phyloP scores from a whole-genome alignment of 2,113 vertebrate genomes.

The Benitochromis conjunctus region DNA sequence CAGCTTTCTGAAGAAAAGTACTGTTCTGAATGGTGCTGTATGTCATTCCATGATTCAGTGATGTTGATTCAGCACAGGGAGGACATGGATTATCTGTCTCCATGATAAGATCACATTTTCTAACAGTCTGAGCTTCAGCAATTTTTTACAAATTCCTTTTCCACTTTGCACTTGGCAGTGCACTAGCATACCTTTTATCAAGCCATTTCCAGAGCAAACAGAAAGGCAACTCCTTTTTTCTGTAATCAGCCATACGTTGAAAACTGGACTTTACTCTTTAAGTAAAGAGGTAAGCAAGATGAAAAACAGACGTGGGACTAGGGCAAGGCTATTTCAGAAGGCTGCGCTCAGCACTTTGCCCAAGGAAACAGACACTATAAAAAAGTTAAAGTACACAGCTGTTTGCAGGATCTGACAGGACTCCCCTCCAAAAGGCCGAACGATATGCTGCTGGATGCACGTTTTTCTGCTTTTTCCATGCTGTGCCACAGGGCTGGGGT shows the following conservation, averaged over 20 bases:
- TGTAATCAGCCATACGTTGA: neutral
- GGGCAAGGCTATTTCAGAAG: neutral
- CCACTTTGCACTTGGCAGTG: neutral
- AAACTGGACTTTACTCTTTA: constrained; percentile 28
- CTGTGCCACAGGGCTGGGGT: neutral
- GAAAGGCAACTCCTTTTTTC: neutral
- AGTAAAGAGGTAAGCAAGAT: neutral
- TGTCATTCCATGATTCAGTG: neutral
- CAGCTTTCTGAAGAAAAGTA: neutral
- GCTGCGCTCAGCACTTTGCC: neutral
- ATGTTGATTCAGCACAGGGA: neutral
- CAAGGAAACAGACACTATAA: neutral
- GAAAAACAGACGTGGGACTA: neutral
- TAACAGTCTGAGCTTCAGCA: neutral
- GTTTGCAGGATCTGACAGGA: neutral
- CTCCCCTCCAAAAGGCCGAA: neutral
- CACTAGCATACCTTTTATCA: neutral
- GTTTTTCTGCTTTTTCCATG: neutral
- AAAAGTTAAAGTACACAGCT: neutral
- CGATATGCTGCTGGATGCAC: neutral
- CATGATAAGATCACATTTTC: neutral
- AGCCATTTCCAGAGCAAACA: neutral
- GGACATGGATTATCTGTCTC: neutral
- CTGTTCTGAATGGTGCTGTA: neutral
- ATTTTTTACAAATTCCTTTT: neutral